Conservation (phyloP, 2,113 vertebrate genomes). For the Stigmatopora argus region DNA sequence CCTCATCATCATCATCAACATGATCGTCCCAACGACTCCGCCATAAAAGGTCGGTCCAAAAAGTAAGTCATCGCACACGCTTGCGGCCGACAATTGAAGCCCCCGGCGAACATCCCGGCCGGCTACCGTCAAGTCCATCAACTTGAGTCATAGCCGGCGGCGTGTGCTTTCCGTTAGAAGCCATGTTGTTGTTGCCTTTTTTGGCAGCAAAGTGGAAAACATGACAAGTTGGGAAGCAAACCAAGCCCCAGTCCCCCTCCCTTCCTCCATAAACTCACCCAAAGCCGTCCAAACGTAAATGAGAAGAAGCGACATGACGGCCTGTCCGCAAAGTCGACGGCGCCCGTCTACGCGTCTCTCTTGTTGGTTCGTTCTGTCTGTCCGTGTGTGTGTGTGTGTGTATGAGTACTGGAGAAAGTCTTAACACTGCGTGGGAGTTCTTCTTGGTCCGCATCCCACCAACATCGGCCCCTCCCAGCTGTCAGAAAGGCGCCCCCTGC, state of each 20-base stretch:
- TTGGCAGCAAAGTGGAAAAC: slow-evolving; percentile 3
- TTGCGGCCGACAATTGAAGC: neutral
- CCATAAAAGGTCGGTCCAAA: neutral
- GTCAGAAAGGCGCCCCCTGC: neutral
- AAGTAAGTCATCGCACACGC: neutral
- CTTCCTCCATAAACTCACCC: slow-evolving; percentile 51
- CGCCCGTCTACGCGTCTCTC: slow-evolving; percentile 4
- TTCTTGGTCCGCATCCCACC: slow-evolving; percentile 29
- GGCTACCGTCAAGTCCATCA: neutral
- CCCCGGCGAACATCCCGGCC: neutral
- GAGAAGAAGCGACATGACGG: slow-evolving; percentile 49
- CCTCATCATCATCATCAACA: neutral
- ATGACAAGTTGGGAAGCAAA: neutral
- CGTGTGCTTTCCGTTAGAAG: slow-evolving; percentile 46
- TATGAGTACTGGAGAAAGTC: slow-evolving; percentile 6
- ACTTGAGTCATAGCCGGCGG: slow-evolving; percentile 10
- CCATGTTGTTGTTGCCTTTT: slow-evolving; percentile 7
- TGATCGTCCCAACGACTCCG: too few species aligned
- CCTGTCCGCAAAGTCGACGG: neutral
- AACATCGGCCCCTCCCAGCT: slow-evolving; percentile 38
- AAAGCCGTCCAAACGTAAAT: slow-evolving; percentile 37
- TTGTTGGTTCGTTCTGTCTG: neutral
- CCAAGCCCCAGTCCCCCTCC: neutral
- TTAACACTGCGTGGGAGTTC: slow-evolving; percentile 1
- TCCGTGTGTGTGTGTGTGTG: slow-evolving; percentile 6